These are phyloP conservation scores for Patella caerulea DNA, from an alignment of 2,888 invertebrate species.

Conservation along the genomic window DNA sequence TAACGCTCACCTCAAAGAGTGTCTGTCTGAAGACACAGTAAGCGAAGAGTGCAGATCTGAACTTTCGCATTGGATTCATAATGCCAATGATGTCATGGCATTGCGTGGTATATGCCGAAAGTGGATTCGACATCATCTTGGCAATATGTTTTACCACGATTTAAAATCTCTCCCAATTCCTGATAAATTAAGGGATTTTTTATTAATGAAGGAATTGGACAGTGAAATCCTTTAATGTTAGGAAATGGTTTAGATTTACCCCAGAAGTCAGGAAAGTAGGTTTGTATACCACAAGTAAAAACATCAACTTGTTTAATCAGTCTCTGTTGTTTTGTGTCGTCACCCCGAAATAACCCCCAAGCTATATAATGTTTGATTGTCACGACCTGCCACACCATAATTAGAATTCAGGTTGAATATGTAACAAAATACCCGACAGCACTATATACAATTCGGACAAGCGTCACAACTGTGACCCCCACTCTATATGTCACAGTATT, in stretches of 20 bases:
- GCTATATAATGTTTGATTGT: no score
- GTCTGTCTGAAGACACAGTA: constrained; percentile 40
- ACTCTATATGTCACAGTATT: no score
- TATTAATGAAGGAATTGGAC: constrained; percentile 62
- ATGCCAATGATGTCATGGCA: constrained; percentile 55
- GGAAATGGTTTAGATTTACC: background rate
- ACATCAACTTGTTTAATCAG: no score
- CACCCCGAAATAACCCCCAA: no score
- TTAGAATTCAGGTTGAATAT: no score
- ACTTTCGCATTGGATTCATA: constrained; percentile 55
- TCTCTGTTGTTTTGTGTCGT: no score
- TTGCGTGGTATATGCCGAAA: constrained; percentile 62
- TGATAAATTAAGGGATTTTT: constrained; percentile 55
- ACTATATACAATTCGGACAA: no score
- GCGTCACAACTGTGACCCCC: no score
- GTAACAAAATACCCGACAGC: no score
- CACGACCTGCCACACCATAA: no score
- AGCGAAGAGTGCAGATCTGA: constrained; percentile 42
- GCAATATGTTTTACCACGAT: constrained; percentile 49
- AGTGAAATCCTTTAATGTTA: constrained; percentile 29
- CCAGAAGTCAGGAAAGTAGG: no score
- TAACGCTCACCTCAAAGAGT: constrained; percentile 47
- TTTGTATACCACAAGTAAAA: no score
- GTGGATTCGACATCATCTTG: constrained; percentile 62
- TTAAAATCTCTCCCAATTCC: constrained; percentile 57